phyloP scores from a whole-genome alignment of 2,888 invertebrate genomes.

The Torymus aiolomorphi region DNA sequence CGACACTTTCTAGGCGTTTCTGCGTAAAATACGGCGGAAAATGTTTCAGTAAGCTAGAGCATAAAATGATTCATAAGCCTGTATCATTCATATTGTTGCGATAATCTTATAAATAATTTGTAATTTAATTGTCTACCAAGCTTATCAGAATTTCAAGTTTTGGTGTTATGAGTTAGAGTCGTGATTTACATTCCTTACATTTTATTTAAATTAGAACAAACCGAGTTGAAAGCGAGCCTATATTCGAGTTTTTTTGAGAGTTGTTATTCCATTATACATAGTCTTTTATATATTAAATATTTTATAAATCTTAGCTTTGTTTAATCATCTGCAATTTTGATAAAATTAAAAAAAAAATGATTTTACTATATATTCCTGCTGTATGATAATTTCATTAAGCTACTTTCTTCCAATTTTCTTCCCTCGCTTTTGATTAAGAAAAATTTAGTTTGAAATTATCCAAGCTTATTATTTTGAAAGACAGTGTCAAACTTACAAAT shows the following conservation, averaged over 20 bases:
- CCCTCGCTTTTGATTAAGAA: neutral
- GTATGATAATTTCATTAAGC: neutral
- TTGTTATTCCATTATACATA: too few relatives aligned
- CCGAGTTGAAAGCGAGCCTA: conserved; percentile 44
- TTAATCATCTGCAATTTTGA: too few relatives aligned
- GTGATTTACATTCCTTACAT: conserved; percentile 45
- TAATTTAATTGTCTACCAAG: neutral
- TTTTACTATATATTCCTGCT: neutral
- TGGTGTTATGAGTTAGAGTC: neutral
- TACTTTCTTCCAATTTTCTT: conserved; percentile 2
- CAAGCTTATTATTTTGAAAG: too few relatives aligned
- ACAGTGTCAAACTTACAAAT: too few relatives aligned
- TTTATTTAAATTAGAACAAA: conserved; percentile 25
- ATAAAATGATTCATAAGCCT: conserved; percentile 18
- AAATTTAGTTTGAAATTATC: too few relatives aligned
- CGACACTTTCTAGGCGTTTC: conserved; percentile 38
- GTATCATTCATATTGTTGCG: conserved; percentile 22
- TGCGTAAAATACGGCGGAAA: conserved; percentile 3
- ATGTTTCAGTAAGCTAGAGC: neutral
- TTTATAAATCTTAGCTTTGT: too few relatives aligned
- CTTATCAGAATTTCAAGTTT: conserved; percentile 24
- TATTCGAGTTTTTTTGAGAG: conserved; percentile 25
- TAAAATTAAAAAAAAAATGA: neutral
- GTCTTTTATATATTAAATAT: too few relatives aligned
- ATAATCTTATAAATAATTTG: conserved; percentile 5